Base-by-base conservation (phyloP, 2,888 invertebrate species). In the Gastracanthus pulcherrimus region DNA sequence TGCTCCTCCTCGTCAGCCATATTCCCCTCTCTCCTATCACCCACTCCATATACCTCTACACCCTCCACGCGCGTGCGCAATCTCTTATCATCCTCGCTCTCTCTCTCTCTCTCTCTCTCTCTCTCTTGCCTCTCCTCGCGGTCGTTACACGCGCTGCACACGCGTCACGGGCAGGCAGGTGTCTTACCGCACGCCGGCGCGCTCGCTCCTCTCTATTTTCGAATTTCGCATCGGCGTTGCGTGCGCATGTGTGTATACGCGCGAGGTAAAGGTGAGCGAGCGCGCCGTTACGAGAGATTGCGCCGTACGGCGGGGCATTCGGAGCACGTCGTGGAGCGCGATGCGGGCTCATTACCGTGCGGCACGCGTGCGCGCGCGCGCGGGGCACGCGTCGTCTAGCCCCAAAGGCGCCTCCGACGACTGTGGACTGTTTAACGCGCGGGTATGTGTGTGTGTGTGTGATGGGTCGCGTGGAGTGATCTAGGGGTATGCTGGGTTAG, bases 331-430 rank as follows among this genome's bases (percentile, higher is more conserved):
- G 41, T n/a, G n/a, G 58, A 11, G 23, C 38, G 72, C 72, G 51
- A 55, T 71, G 71, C 71, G 72, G 69, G 67, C 75, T 76, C 75
- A 66, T 76, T 76, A 76, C 75, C 70, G 51, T 16, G 11, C 11
- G 48, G 6, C 58, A 34, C 36, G 26, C 26, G 38, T n/a, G 38
- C 38, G 19, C 64, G 38, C 19, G 64, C 64, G 38, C 74, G 62
- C 23, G 34, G 45, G 74, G 41, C 72, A 72, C 72, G 72, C 72
- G 72, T 72, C 69, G 51, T 69, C 31, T 45, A 67, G 55, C 55
- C 23, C 23, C 55, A 11, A 55, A 55, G 55, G 55, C 55, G 55
- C 55, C 55, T 26, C 55, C 13, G 7, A 5, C 48, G 48, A 51
- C 51, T 23, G 23, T 51, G 23, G 6, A 26, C 51, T 41, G 41